phyloP scores from a whole-genome alignment of 37 sponge, comb jelly and placozoan species.

The Haliclona indistincta region DNA sequence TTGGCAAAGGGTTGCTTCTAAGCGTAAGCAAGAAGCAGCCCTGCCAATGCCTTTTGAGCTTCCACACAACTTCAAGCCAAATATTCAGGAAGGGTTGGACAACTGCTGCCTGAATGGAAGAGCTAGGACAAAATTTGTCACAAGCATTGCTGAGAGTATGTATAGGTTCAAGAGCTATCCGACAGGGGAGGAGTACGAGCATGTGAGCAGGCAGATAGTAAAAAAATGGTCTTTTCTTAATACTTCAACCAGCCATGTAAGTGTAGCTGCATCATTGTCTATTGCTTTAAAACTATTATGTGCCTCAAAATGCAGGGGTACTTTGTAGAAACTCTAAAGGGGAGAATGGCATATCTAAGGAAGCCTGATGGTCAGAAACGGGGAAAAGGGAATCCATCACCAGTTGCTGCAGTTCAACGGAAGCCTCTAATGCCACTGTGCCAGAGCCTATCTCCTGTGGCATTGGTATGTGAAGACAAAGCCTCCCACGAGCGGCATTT shows the following conservation, averaged over 20 bases:
- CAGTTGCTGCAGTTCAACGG: too few relatives aligned
- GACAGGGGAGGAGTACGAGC: constrained; percentile 20
- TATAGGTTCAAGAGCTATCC: constrained; percentile 28
- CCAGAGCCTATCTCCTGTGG: too few relatives aligned
- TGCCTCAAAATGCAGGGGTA: neutral
- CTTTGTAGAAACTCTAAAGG: neutral
- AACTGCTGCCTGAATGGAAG: neutral
- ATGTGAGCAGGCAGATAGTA: constrained; percentile 18
- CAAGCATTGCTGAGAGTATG: neutral
- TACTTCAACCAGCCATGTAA: constrained; percentile 1
- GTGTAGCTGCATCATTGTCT: neutral
- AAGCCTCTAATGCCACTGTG: too few relatives aligned
- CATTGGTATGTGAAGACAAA: too few relatives aligned
- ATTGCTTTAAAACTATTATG: neutral
- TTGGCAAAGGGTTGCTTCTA: too few relatives aligned
- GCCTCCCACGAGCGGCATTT: too few relatives aligned
- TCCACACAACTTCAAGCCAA: constrained; percentile 12
- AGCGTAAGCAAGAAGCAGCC: constrained; percentile 10
- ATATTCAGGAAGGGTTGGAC: neutral
- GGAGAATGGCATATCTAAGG: neutral
- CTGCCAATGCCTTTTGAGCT: constrained; percentile 27
- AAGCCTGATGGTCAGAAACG: neutral
- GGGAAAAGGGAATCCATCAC: neutral
- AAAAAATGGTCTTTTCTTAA: constrained; percentile 28
- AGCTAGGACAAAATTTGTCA: constrained; percentile 26